A percentile compares a stretch with the other conserved stretches of the same genome.
Evolutionary conservation across 2,113 vertebrate species (phyloP).

Genomic region (Dromaius novaehollandiae): DNA sequence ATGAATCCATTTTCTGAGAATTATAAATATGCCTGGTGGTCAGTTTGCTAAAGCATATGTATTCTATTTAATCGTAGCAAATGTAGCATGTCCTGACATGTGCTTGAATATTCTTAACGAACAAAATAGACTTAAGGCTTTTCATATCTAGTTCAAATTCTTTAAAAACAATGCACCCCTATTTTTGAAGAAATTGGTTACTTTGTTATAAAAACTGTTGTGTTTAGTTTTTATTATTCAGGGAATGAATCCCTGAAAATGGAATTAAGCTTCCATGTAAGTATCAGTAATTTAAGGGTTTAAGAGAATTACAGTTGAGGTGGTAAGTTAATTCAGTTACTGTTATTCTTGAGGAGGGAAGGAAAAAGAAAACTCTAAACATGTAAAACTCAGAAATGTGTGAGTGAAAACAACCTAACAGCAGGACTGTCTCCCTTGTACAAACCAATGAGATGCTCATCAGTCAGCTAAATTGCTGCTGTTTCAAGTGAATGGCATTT

Average conservation of each 20-base stretch:
- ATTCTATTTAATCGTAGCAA: neutral
- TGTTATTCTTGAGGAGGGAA: neutral
- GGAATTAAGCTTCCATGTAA: neutral
- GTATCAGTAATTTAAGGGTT: neutral
- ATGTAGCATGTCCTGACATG: rapidly evolving
- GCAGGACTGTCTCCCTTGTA: neutral
- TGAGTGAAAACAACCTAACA: neutral
- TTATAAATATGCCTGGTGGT: neutral
- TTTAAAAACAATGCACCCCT: neutral
- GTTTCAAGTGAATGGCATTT: neutral
- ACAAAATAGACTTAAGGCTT: neutral
- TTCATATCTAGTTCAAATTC: neutral
- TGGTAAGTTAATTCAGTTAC: neutral
- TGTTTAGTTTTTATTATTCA: neutral
- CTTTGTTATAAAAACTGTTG: neutral
- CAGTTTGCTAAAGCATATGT: neutral
- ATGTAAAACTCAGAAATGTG: neutral
- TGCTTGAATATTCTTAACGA: neutral
- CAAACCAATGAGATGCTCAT: neutral
- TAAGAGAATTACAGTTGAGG: neutral
- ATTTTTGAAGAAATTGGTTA: neutral
- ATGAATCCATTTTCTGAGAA: neutral
- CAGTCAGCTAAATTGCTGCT: neutral
- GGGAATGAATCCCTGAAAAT: neutral
- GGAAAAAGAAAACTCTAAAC: neutral